These are phyloP conservation scores for Platalea minor DNA, from an alignment of 2,797 vertebrate species.

Conservation along the genomic window DNA sequence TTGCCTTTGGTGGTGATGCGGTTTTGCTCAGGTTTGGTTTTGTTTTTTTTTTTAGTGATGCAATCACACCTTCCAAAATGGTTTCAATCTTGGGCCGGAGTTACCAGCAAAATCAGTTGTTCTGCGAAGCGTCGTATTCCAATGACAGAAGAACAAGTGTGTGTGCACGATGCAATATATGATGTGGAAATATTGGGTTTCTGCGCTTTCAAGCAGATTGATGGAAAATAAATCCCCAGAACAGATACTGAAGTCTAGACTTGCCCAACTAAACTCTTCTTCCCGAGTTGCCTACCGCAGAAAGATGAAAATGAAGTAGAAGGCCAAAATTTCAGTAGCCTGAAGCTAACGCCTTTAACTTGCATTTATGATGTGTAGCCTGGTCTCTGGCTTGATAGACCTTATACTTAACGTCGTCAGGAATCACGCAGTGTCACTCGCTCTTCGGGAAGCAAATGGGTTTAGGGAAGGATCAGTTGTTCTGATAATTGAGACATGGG, in stretches of 20 bases:
- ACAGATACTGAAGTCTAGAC: neutral
- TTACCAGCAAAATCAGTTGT: neutral
- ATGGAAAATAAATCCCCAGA: neutral
- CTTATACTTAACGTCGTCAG: neutral
- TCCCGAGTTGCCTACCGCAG: neutral
- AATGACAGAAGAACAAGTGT: neutral
- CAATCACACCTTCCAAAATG: neutral
- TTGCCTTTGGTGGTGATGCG: neutral
- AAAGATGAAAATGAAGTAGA: neutral
- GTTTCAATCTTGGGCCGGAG: neutral
- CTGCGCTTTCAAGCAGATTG: neutral
- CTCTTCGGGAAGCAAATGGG: conserved; percentile 22
- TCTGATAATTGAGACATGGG: neutral
- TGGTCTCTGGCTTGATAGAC: neutral
- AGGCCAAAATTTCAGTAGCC: neutral
- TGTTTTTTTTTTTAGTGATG: neutral
- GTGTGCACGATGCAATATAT: neutral
- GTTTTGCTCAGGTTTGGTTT: neutral
- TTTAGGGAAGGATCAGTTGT: conserved; percentile 29
- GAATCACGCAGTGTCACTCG: neutral
- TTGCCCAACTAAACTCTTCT: neutral
- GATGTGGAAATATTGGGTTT: neutral
- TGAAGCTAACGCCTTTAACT: neutral
- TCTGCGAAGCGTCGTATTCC: neutral
- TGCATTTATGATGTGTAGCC: neutral